Evolutionary conservation across 2,113 vertebrate genomes (phyloP).

Genomic region (Corythaixoides concolor): DNA sequence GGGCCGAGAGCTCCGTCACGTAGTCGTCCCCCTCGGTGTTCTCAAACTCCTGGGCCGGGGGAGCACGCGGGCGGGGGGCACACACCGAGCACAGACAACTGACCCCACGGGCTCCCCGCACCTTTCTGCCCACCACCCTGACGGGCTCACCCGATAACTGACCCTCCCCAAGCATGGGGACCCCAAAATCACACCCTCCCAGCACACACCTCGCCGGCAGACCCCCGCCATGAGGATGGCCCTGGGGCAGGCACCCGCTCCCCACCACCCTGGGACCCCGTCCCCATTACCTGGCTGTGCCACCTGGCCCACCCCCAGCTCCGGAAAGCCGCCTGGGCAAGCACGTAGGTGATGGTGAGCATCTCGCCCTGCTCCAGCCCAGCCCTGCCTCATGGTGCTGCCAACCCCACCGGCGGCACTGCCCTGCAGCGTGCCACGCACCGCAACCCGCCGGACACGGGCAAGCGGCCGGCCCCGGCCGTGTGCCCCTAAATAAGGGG

Average conservation of each 20-base stretch:
- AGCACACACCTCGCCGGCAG: background rate
- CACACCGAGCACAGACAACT: background rate
- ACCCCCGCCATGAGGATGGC: too few relatives aligned
- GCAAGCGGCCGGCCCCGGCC: background rate
- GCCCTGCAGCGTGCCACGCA: background rate
- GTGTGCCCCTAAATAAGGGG: background rate
- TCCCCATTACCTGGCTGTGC: background rate
- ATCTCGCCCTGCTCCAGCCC: background rate
- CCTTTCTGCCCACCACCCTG: background rate
- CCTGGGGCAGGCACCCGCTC: background rate
- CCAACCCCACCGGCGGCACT: background rate
- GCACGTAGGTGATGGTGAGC: slow-evolving; percentile 71
- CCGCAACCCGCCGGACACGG: background rate
- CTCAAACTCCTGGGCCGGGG: slow-evolving; percentile 85
- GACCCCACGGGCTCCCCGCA: background rate
- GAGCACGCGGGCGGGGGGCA: background rate
- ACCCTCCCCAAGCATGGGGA: rapidly evolving
- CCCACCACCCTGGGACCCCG: background rate
- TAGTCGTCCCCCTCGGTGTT: slow-evolving; percentile 89
- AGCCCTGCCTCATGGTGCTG: slow-evolving; percentile 22
- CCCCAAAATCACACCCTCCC: background rate
- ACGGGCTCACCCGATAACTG: too few relatives aligned
- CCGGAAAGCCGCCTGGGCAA: slow-evolving; percentile 32
- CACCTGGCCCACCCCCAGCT: background rate
- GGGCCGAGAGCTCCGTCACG: slow-evolving; percentile 80